Percentiles rank a stretch among this genome's conserved stretches.
Conservation (phyloP, 2,888 invertebrate genomes). For the Volucella inflata region DNA sequence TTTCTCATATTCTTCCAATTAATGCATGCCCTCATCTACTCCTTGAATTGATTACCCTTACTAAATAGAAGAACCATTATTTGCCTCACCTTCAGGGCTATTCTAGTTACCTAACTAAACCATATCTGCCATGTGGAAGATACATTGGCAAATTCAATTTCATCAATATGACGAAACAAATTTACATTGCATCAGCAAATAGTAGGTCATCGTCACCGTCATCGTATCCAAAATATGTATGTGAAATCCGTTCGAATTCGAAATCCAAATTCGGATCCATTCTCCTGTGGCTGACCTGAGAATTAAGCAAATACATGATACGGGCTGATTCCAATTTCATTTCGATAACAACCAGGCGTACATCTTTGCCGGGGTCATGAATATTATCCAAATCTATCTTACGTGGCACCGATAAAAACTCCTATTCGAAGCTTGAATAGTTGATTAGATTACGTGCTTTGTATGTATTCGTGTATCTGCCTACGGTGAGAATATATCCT, state of each 20-base stretch:
- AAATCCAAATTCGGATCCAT: conserved; percentile 44
- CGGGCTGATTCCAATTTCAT: conserved; percentile 58
- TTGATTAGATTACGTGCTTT: conserved; percentile 52
- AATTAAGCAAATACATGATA: conserved; percentile 58
- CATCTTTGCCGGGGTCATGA: conserved; percentile 47
- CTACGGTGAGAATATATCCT: too few relatives aligned
- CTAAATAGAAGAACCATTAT: not conserved
- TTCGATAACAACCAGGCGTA: conserved; percentile 41
- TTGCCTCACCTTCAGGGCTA: not conserved
- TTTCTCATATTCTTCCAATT: too few relatives aligned
- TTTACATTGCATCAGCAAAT: conserved; percentile 71
- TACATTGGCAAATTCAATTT: conserved; percentile 45
- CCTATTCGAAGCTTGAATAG: conserved; percentile 54
- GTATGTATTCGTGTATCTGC: not conserved
- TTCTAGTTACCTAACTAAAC: conserved; percentile 15
- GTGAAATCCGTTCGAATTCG: conserved; percentile 13
- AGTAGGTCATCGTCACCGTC: conserved; percentile 33
- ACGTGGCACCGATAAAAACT: conserved; percentile 47
- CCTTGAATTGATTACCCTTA: too few relatives aligned
- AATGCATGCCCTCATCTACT: too few relatives aligned
- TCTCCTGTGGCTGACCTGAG: conserved; percentile 50
- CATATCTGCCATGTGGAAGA: conserved; percentile 9
- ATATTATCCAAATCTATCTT: conserved; percentile 64
- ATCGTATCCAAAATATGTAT: too few relatives aligned
- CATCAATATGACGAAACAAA: conserved; percentile 62